Evolutionary conservation across 2,888 invertebrate genomes (phyloP).

Genomic region (Linnaemya vulpina): DNA sequence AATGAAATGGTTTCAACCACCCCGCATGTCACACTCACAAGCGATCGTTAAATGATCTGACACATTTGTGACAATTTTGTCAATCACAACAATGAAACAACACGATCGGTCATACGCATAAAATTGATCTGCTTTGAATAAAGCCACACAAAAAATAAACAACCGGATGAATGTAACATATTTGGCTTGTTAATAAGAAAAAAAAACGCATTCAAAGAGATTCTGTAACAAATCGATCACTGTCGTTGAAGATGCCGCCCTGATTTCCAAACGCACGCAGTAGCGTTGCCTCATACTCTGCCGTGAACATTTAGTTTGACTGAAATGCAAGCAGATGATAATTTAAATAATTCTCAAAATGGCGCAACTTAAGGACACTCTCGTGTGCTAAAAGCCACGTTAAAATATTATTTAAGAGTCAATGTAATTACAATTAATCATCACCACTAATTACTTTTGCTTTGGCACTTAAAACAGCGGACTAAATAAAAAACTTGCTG

Average conservation of each 20-base stretch:
- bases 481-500: background rate
- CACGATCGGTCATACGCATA: conserved; percentile 24
- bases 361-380: conserved; percentile 16
- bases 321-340: conserved; percentile 27
- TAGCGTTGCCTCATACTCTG: conserved; percentile 3
- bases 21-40: conserved; percentile 14
- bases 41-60: conserved; percentile 64
- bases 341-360: background rate
- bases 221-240: conserved; percentile 63
- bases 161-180: background rate
- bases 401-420: conserved; percentile 69
- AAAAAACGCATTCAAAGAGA: background rate
- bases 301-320: conserved; percentile 38
- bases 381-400: conserved; percentile 30
- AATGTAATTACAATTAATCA: conserved; percentile 78
- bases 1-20: background rate
- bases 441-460: conserved; percentile 63
- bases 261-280: conserved; percentile 34
- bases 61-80: conserved; percentile 66
- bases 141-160: background rate
- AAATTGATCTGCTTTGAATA: conserved; percentile 44
- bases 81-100: conserved; percentile 50
- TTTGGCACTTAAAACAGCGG: conserved; percentile 36
- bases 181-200: conserved; percentile 2
- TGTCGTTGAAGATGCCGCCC: conserved; percentile 60